Base-by-base conservation (phyloP, 2,113 vertebrate species). In the Myrmecobius fasciatus region DNA sequence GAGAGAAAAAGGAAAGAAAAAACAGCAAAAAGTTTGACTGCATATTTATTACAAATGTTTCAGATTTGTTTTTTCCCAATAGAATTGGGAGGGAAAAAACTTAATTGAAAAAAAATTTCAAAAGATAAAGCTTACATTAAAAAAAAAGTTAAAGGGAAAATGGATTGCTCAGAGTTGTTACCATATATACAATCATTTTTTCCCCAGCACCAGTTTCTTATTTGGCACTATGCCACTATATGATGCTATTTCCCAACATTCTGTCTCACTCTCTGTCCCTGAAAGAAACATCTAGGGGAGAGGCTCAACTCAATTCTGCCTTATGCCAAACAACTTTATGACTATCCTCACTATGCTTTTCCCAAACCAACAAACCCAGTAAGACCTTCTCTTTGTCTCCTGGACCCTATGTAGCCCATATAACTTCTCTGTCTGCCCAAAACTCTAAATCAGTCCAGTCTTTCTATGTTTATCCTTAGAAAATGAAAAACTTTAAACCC, bases 401-500 rank as follows among this genome's bases (percentile, higher is more conserved):
- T 43, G 43, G 36, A 83, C 67, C n/a, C 7, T 83, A 10, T 83
- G 43, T 83, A 24, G 4, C 20, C n/a, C 7, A 24, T 83, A 43
- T 43, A 43, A 2, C n/a, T 83, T 83, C 67, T 83, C 36, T 75
- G 36, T 75, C 67, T 83, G 17, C 67, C 17, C 43, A 43, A 83
- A n/a, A 7, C 14, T n/a, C 67, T 83, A 83, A 83, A 43, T 43
- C 67, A 83, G 17, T n/a, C 60, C 36, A 24, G 31, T 67, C 67
- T 43, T 7, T 83, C n/a, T 83, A 8, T 24, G 17, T 11, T 96
- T 24, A 0, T 96, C 94, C 36, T 25, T 96, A 52, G 60, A 93
- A 96, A 96, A 96, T 91, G 97, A 96, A 93, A n/a, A 92, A 10
- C 26, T 56, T 92, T 31, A 25, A 90, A 91, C 24, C 83, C 97